Evolutionary conservation across 1,140 invertebrate species (phyloP).

Genomic region (Papilio glaucus): DNA sequence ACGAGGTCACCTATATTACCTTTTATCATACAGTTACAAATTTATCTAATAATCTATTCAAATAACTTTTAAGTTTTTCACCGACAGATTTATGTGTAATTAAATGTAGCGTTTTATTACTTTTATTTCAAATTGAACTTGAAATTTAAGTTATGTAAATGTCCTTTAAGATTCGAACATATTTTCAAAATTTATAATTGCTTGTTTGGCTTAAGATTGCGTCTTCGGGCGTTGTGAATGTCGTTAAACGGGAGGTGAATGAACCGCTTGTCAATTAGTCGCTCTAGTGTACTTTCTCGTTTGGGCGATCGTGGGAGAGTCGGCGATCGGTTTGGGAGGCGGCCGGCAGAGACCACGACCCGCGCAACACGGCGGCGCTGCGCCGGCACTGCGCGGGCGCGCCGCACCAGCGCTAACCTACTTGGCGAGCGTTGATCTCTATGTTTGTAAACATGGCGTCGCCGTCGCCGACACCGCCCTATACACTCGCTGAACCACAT

Average conservation of each 20-base stretch:
- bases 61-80: neutral
- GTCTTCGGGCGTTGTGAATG: neutral
- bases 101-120: neutral
- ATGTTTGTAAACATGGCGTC: conserved; percentile 82
- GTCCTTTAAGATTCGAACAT: neutral
- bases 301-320: conserved; percentile 28
- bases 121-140: neutral
- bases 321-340: conserved; percentile 43
- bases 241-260: conserved; percentile 12
- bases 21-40: neutral
- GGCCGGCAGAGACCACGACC: conserved; percentile 68
- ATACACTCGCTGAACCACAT: conserved; percentile 38
- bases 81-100: neutral
- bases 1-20: conserved; percentile 6
- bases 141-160: no score
- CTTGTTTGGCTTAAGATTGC: neutral
- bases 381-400: conserved; percentile 53
- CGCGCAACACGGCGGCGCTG: conserved; percentile 64
- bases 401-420: conserved; percentile 71
- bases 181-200: neutral
- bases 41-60: neutral
- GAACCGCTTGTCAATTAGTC: conserved; percentile 25
- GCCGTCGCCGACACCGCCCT: conserved; percentile 52
- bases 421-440: conserved; percentile 80
- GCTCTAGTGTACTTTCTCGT: conserved; percentile 35